Evolutionary conservation across 2,113 vertebrate genomes (phyloP), one percentile per base, ranked within the genome.

Genomic region (Cyprinodon tularosa): DNA sequence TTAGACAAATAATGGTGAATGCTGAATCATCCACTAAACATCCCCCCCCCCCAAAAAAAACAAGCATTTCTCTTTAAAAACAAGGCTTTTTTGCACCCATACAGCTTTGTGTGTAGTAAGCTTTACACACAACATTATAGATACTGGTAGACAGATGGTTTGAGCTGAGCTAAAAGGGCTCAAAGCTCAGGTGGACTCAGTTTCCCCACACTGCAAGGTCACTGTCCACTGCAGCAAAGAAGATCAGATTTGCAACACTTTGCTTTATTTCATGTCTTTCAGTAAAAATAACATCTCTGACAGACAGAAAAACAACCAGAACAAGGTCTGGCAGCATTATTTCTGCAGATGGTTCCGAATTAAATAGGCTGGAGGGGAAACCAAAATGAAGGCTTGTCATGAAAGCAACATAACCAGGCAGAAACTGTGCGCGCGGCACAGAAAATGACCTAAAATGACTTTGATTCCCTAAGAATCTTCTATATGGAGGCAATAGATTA

Each of bases 151-250:
- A 89, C 90, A 90, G 88, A 91, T 88, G 90, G 89, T 86, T 57
- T 69, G 86, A 87, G 90, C 84, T 89, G 88, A 90, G 90, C 89
- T 78, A 72, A 66, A 83, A 84, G 64, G 89, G 88, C 89, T 92
- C 84, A 90, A 86, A 90, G 89, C 90, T 89, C 88, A 91, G 85
- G 85, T 91, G 77, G 84, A 90, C 84, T 75, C 69, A 47, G 38
- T 68, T 74, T 8, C 61, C 61, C 71, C 74, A 61, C 64, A 36
- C 57, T 66, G 74, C 89, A 92, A 94, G 90, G 93, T 94, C 93
- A 93, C 47, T 15, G 40, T 37, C 17, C 12, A 68, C 85, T 88
- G 84, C 89, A 92, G 84, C 81, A 81, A 17, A 88, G 60, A 77
- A 77, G 59, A 84, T 81, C 81, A 79, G 38, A 86, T 83, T 66